A percentile compares a stretch with the other conserved stretches of the same genome.
Evolutionary conservation across 2,797 vertebrate genomes (phyloP).

Genomic region (Odontamblyopus lacepedii): DNA sequence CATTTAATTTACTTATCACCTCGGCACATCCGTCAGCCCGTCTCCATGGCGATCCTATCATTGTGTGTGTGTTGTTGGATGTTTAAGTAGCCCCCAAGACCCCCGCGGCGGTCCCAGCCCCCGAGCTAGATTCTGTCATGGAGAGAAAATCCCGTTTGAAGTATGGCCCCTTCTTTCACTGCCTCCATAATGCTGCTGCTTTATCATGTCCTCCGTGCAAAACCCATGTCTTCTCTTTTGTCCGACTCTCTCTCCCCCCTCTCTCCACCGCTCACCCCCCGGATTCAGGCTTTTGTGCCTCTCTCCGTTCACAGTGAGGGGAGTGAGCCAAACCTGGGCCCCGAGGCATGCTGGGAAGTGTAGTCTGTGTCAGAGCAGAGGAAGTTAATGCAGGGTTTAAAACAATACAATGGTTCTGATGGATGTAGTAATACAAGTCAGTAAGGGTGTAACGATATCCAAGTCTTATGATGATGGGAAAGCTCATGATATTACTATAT

Average conservation of each 20-base stretch:
- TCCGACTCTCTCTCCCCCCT: constrained; percentile 75
- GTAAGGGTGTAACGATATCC: no score
- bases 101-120: constrained; percentile 70
- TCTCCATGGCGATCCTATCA: constrained; percentile 64
- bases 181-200: constrained; percentile 83
- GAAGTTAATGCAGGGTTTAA: constrained; percentile 34
- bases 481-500: no score
- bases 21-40: constrained; percentile 34
- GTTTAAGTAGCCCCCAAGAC: constrained; percentile 68
- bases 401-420: constrained; percentile 32
- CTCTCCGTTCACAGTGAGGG: constrained; percentile 76
- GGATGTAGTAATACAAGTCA: neutral
- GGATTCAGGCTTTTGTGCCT: constrained; percentile 81
- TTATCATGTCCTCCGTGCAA: constrained; percentile 85
- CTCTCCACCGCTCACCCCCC: constrained; percentile 72
- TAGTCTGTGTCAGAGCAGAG: constrained; percentile 52
- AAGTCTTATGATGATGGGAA: no score
- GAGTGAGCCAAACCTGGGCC: constrained; percentile 73
- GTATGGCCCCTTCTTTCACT: constrained; percentile 86
- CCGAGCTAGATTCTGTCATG: constrained; percentile 82
- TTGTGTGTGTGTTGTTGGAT: constrained; percentile 56
- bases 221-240: constrained; percentile 84
- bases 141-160: constrained; percentile 86
- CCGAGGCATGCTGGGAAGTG: constrained; percentile 82
- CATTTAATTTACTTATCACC: constrained; percentile 41